A percentile compares a stretch with the other conserved stretches of the same genome.
These are phyloP conservation scores for Syrrhaptes paradoxus DNA, from an alignment of 2,113 vertebrate species.

Conservation along the genomic window DNA sequence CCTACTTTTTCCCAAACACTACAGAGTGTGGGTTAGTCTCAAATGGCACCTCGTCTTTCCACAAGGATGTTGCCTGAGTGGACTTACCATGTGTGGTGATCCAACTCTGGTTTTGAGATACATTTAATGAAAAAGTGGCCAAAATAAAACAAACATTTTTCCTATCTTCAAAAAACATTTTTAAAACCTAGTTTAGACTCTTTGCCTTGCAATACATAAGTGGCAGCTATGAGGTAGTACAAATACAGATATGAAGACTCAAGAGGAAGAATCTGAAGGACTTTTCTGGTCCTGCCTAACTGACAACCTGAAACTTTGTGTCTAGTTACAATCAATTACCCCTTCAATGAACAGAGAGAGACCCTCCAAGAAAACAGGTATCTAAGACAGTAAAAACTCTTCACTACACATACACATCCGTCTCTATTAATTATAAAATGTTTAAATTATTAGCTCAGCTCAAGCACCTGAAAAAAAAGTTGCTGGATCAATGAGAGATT, in stretches of 20 bases:
- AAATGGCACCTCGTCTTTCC: background rate
- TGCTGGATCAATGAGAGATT: background rate
- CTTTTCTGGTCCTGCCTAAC: background rate
- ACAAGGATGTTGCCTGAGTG: background rate
- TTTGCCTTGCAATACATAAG: background rate
- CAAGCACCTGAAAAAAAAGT: background rate
- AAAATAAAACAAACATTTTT: background rate
- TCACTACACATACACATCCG: background rate
- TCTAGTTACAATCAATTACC: background rate
- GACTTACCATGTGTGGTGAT: background rate
- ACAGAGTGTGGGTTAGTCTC: background rate
- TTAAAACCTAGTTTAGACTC: background rate
- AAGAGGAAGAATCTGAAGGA: background rate
- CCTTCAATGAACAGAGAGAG: background rate
- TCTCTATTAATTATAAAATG: background rate
- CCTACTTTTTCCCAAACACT: background rate
- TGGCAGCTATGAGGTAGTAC: background rate
- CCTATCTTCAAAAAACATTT: background rate
- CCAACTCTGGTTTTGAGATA: background rate
- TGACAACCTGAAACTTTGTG: background rate
- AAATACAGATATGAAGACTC: background rate
- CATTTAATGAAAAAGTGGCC: background rate
- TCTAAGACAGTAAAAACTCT: background rate
- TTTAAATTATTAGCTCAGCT: background rate
- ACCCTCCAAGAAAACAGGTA: background rate